These are phyloP conservation scores for Yponomeuta plumbellus DNA, from an alignment of 2,888 invertebrate genomes.

Conservation along the genomic window DNA sequence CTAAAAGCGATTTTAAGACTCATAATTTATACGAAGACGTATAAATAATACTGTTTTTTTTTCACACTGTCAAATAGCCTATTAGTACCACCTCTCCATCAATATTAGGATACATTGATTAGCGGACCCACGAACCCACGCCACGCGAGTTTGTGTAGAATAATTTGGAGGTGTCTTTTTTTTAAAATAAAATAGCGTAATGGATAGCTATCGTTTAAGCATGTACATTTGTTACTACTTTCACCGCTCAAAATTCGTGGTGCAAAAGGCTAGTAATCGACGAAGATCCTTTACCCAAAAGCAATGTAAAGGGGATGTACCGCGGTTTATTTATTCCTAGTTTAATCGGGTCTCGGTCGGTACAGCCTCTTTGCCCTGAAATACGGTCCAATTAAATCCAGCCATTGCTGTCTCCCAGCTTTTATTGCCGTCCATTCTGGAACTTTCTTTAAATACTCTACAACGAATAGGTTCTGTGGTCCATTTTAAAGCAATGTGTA, in stretches of 20 bases:
- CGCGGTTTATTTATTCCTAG: constrained; percentile 14
- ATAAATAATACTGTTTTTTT: too few relatives aligned
- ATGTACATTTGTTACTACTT: background rate
- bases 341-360: constrained; percentile 11
- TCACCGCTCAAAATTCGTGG: background rate
- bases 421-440: constrained; percentile 10
- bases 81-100: too few relatives aligned
- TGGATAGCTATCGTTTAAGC: too few relatives aligned
- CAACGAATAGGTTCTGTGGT: background rate
- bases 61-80: too few relatives aligned
- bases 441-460: constrained; percentile 14
- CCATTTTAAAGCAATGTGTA: too few relatives aligned
- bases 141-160: too few relatives aligned
- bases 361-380: constrained; percentile 15
- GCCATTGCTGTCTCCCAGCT: constrained; percentile 8
- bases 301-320: constrained; percentile 8
- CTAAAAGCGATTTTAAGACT: too few relatives aligned
- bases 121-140: too few relatives aligned
- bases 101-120: too few relatives aligned
- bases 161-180: too few relatives aligned
- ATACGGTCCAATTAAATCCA: constrained; percentile 17
- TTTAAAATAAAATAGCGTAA: too few relatives aligned
- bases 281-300: background rate
- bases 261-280: background rate
- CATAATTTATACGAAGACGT: too few relatives aligned